Evolutionary conservation across 1,140 invertebrate genomes (phyloP), one percentile per base, ranked within the genome.

Genomic region (Drosophila kepulauana): DNA sequence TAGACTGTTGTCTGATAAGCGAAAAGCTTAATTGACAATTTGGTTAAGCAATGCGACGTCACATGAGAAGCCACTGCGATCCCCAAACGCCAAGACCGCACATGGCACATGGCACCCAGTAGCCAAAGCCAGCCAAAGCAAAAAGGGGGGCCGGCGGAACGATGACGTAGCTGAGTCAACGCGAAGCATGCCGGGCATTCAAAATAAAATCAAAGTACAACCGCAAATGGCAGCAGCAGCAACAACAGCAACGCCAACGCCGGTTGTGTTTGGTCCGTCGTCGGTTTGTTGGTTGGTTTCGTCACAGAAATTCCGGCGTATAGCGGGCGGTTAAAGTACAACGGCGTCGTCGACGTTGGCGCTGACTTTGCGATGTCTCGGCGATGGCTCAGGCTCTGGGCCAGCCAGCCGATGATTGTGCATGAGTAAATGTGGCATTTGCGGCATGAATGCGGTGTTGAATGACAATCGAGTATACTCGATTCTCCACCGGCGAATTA

Each of bases 261-360:
- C 48, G 20, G 20, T 49, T 43, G 20, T 25, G 20, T 25, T 25
- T 25, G 41, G 41, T 43, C n/a, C 41, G 11, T 13, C 20, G 25
- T 11, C 16, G 11, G 49, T 51, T 51, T 16, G 15, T n/a, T 33
- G 28, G 25, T 79, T 57, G 57, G 78, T 88, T 89, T 88, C 84
- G 84, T 89, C 84, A 88, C 78, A 81, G 85, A 88, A 88, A 88
- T 88, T 88, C 84, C 85, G 80, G 46, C 85, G 85, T 80, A 84
- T 81, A 74, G 57, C 58, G 54, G 81, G 72, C 61, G 78, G 78
- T 73, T 79, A 79, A 79, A 79, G 79, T 80, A 10, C 35, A 33
- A 8, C 7, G 58, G 33, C 66, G 20, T 25, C 16, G 48, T n/a
- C 20, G 68, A 46, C 71, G 20, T 15, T n/a, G 62, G 28, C 46